Base-by-base conservation (phyloP, 2,113 vertebrate genomes). In the Scomber colias region DNA sequence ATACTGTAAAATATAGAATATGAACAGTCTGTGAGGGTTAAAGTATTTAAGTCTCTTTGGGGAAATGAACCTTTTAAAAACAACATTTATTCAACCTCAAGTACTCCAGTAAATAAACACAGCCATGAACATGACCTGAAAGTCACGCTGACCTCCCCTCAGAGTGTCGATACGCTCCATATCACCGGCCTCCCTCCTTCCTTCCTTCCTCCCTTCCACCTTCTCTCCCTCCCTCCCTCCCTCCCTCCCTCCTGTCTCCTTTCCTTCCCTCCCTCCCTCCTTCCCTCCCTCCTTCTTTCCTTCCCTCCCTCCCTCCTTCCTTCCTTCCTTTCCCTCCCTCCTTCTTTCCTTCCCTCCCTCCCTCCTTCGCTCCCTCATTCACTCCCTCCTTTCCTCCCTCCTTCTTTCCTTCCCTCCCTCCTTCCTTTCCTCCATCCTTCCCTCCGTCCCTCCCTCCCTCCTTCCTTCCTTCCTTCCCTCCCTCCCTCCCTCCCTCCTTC, bases 101-200 rank as follows among this genome's bases (percentile, higher is more conserved):
- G 24, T 5, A 5, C 0, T 62, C 11, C 40, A 24, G 50, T 60
- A 66, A 87, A 87, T 50, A 87, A 90, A 81, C 31, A 12, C 2
- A 44, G 56, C 70, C 53, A 16, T 72, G 76, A 77, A 73, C 55
- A 0, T 70, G 80, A 82, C 72, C 74, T 44, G 8, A 14, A 54
- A 66, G 75, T 87, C 64, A 65, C 0, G 3, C 55, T 67, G 64
- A 79, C 55, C 68, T 60, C 35, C 27, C 27, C 14, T 2, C 24
- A 21, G 12, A 35, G 46, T 51, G 10, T 69, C 1, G 4, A 13
- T 71, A 21, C 30, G 3, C 19, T 30, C 51, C 65, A 35, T 14
- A 16, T n/a, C 11, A 0, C 40, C 31, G 44, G 12, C 53, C 14
- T 54, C 53, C 53, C 16, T 16, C 16, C 51, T 21, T 21, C 21